These are phyloP conservation scores for Myotis planiceps DNA, from an alignment of 2,797 vertebrate genomes.

Conservation along the genomic window DNA sequence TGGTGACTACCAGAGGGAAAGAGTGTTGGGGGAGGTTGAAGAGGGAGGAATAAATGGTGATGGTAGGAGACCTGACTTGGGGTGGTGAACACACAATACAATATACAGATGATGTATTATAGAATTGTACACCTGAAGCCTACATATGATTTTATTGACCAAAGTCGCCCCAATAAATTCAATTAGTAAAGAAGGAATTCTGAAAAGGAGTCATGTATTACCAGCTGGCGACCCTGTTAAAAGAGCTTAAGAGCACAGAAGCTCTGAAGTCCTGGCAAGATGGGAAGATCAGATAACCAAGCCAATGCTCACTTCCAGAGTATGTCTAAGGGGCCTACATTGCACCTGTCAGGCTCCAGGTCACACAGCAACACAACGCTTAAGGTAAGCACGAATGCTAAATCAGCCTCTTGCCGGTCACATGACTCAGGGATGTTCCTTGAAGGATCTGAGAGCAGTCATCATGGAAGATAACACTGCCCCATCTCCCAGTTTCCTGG, in stretches of 20 bases:
- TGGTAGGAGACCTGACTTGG: neutral
- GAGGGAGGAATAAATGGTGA: neutral
- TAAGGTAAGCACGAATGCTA: neutral
- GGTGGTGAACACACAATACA: neutral
- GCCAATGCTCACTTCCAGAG: neutral
- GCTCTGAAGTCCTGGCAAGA: neutral
- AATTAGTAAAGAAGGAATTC: neutral
- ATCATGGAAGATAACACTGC: neutral
- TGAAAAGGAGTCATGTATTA: neutral
- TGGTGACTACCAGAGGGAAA: neutral
- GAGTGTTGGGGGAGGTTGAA: neutral
- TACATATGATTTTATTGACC: neutral
- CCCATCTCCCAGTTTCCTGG: neutral
- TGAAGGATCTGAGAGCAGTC: neutral
- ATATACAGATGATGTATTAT: neutral
- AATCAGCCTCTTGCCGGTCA: neutral
- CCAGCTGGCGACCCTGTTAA: neutral
- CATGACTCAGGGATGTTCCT: neutral
- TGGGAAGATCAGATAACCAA: neutral
- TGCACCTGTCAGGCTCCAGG: neutral
- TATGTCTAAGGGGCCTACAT: neutral
- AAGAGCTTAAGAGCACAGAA: neutral
- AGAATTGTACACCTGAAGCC: neutral
- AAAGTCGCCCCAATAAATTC: neutral
- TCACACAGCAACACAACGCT: too few relatives aligned